phyloP scores from a whole-genome alignment of 2,888 invertebrate genomes.

The Willowsia nigromaculata region DNA sequence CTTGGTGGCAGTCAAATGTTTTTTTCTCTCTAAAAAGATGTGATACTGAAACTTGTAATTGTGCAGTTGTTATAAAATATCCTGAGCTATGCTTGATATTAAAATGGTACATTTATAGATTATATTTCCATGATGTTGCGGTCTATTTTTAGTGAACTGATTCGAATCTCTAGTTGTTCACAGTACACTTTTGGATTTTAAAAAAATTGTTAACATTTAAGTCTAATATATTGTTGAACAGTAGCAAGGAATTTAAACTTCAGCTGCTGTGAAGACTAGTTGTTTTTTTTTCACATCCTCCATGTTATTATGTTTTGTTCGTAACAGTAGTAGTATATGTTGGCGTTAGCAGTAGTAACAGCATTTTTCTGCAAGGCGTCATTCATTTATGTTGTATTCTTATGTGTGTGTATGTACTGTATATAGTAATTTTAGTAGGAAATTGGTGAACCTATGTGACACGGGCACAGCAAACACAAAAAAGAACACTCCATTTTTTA shows the following conservation, averaged over 20 bases:
- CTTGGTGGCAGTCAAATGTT: constrained; percentile 21
- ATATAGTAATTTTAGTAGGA: neutral
- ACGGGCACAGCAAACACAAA: constrained; percentile 52
- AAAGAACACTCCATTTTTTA: constrained; percentile 22
- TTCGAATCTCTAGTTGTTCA: neutral
- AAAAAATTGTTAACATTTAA: neutral
- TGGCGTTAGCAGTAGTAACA: constrained; percentile 51
- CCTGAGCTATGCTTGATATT: constrained; percentile 42
- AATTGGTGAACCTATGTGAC: neutral
- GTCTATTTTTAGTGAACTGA: neutral
- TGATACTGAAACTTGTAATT: constrained; percentile 4
- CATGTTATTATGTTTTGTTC: constrained; percentile 24
- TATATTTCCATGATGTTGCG: constrained; percentile 1
- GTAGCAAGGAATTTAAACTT: constrained; percentile 40
- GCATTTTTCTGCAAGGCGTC: constrained; percentile 43
- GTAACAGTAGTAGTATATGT: constrained; percentile 19
- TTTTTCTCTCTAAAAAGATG: neutral
- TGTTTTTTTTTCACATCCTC: constrained; percentile 30
- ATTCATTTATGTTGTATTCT: neutral
- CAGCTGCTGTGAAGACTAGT: constrained; percentile 60
- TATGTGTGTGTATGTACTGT: neutral
- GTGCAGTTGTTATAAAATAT: constrained; percentile 24
- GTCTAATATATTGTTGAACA: neutral
- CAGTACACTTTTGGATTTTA: neutral
- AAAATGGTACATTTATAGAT: neutral